Conservation (phyloP, 2,113 vertebrate genomes). For the Corvus hawaiiensis region DNA sequence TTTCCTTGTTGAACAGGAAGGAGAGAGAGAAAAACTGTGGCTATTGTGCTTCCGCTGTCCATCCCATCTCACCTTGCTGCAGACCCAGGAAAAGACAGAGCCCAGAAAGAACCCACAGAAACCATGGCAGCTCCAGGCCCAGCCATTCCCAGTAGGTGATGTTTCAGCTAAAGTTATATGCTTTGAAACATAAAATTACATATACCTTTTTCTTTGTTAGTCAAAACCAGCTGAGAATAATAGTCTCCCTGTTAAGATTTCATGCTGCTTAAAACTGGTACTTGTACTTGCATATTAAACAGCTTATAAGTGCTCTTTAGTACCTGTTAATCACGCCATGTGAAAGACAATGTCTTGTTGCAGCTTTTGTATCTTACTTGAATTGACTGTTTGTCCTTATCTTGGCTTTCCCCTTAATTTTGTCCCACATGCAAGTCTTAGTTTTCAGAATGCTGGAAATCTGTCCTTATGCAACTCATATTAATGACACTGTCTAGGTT, state of each 20-base stretch:
- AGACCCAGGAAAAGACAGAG: conserved; percentile 45
- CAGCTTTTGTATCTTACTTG: background rate
- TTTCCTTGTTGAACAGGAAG: conserved; percentile 77
- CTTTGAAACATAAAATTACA: background rate
- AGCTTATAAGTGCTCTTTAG: background rate
- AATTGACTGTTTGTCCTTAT: background rate
- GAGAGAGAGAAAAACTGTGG: conserved; percentile 64
- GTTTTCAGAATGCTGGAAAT: background rate
- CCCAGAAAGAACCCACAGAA: conserved; percentile 50
- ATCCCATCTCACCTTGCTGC: conserved; percentile 49
- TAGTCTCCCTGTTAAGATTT: background rate
- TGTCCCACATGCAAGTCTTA: background rate
- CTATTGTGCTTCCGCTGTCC: conserved; percentile 57
- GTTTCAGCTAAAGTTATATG: conserved; percentile 25
- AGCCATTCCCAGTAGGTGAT: conserved; percentile 69
- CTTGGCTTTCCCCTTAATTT: background rate
- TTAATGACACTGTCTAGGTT: background rate
- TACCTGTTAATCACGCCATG: background rate
- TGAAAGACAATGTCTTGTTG: background rate
- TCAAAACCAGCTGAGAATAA: background rate
- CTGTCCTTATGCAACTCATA: background rate
- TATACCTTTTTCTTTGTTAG: background rate
- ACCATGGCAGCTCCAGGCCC: conserved; percentile 59
- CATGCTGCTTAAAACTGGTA: background rate
- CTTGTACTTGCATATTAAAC: background rate